Evolutionary conservation across 2,888 invertebrate genomes (phyloP).

Genomic region (Uloborus plumipes): DNA sequence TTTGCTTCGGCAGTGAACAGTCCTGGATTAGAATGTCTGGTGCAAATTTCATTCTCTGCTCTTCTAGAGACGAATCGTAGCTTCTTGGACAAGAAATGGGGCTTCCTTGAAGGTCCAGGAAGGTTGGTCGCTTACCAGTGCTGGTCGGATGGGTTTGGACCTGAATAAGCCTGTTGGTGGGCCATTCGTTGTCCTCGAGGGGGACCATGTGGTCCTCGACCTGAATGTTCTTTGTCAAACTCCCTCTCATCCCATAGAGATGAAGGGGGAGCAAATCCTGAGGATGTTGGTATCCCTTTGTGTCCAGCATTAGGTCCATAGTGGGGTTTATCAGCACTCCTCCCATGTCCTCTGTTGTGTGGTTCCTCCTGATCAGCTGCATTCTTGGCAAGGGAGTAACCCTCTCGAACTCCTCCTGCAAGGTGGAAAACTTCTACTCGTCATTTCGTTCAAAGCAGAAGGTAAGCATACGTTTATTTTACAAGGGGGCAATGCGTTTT

Average conservation of each 20-base stretch:
- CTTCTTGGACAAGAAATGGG: constrained; percentile 15
- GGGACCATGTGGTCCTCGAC: constrained; percentile 55
- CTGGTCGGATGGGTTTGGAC: constrained; percentile 34
- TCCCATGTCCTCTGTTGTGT: constrained; percentile 19
- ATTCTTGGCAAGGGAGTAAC: constrained; percentile 35
- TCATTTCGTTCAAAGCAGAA: constrained; percentile 1
- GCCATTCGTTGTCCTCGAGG: constrained; percentile 50
- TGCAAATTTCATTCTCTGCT: constrained; percentile 30
- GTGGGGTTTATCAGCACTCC: constrained; percentile 41
- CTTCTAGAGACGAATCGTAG: constrained; percentile 23
- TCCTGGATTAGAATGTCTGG: constrained; percentile 27
- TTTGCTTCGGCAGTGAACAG: constrained; percentile 28
- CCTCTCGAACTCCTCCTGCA: constrained; percentile 49
- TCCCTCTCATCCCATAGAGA: constrained; percentile 50
- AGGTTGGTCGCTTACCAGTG: constrained; percentile 60
- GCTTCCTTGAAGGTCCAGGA: constrained; percentile 38
- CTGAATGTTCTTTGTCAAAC: constrained; percentile 28
- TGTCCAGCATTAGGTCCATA: constrained; percentile 28
- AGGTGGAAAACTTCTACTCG: constrained; percentile 18
- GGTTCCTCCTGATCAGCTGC: constrained; percentile 28
- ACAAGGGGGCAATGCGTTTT: neutral
- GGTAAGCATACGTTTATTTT: neutral
- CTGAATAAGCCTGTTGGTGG: constrained; percentile 43
- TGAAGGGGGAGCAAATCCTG: constrained; percentile 44
- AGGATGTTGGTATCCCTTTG: constrained; percentile 21